These are phyloP conservation scores for Uloborus plumipes DNA, from an alignment of 2,888 invertebrate genomes.

Conservation along the genomic window DNA sequence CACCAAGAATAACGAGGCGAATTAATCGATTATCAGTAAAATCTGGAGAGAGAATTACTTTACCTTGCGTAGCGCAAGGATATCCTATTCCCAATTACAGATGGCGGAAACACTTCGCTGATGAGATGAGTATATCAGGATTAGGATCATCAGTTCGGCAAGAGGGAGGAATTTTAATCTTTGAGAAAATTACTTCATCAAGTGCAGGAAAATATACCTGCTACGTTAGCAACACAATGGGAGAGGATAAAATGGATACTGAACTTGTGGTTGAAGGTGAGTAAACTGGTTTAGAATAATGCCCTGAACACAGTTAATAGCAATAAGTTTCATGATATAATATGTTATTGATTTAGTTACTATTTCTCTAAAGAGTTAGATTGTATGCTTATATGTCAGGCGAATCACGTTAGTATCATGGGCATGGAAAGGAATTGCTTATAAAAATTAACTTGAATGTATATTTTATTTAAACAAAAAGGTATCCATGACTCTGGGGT, in stretches of 20 bases:
- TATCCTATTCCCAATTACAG: conserved; percentile 82
- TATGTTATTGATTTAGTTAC: no score
- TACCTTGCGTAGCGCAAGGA: conserved; percentile 80
- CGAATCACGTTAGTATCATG: no score
- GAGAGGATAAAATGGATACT: conserved; percentile 69
- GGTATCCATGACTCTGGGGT: no score
- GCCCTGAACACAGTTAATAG: no score
- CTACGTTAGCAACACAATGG: conserved; percentile 70
- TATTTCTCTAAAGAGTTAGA: no score
- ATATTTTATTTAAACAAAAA: no score
- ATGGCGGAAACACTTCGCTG: conserved; percentile 71
- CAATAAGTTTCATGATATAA: no score
- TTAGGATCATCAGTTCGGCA: conserved; percentile 68
- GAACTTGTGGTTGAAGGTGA: conserved; percentile 70
- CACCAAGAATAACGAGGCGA: conserved; percentile 63
- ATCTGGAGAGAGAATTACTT: conserved; percentile 74
- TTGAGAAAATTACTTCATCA: conserved; percentile 67
- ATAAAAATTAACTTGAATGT: no score
- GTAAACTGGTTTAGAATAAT: no score
- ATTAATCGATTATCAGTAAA: conserved; percentile 40
- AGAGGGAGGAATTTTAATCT: conserved; percentile 70
- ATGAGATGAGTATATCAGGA: conserved; percentile 55
- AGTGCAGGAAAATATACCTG: conserved; percentile 71
- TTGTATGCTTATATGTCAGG: no score
- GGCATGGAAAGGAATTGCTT: no score